Evolutionary conservation across 2,113 vertebrate species (phyloP).

Genomic region (Cyanocitta stelleri): DNA sequence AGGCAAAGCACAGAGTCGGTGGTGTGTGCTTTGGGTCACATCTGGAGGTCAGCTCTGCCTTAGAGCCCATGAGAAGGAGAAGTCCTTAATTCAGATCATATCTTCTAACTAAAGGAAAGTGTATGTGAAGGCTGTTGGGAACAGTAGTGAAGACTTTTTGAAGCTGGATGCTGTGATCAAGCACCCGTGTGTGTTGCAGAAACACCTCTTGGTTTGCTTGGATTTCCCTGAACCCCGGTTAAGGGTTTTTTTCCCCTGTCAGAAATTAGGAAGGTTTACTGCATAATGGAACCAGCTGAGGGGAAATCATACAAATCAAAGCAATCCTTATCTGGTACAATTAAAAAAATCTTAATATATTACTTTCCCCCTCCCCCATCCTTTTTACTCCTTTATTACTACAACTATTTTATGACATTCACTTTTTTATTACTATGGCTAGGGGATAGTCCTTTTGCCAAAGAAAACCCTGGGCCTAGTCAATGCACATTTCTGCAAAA

Average conservation of each 20-base stretch:
- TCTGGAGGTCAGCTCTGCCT: not conserved
- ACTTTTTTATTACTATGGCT: not conserved
- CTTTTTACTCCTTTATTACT: not conserved
- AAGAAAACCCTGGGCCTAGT: not conserved
- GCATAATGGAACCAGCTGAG: not conserved
- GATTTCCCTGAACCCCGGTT: not conserved
- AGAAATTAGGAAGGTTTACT: not conserved
- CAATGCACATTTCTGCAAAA: rapidly evolving
- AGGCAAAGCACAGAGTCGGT: rapidly evolving
- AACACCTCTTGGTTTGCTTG: not conserved
- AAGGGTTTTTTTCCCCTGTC: not conserved
- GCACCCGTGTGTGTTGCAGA: rapidly evolving
- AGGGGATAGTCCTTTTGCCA: not conserved
- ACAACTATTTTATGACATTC: not conserved
- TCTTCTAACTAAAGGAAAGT: not conserved
- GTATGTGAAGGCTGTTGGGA: not conserved
- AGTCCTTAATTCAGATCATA: not conserved
- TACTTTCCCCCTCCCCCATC: not conserved
- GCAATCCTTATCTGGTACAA: not conserved
- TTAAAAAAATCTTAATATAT: not conserved
- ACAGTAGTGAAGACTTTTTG: not conserved
- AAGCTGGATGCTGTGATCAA: not conserved
- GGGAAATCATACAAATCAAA: not conserved
- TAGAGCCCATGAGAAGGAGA: not conserved
- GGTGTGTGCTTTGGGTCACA: not conserved